Evolutionary conservation across 2,888 invertebrate genomes (phyloP), one percentile per base, ranked within the genome.

Genomic region (Hoplodrina ambigua): DNA sequence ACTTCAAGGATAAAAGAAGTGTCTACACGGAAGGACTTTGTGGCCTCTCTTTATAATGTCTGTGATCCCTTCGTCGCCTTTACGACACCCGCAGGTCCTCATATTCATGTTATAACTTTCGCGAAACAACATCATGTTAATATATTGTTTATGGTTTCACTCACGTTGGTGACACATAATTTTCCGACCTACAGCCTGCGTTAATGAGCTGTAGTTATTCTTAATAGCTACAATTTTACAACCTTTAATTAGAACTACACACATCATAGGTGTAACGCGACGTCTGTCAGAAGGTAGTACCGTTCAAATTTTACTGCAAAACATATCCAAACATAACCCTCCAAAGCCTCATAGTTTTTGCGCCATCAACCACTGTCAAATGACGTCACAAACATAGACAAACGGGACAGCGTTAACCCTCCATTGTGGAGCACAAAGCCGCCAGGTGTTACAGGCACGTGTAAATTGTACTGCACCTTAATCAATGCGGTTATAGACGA

Each of bases 361-460:
- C 46, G 15, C 15, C 37, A 54, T 41, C 49, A 70, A 37, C 65
- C 33, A 30, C 50, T 30, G 52, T 33, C 33, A 53, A 53, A 50
- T 65, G 72, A 56, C 63, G 66, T 73, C 72, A 65, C 67, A 62
- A 55, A 61, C 61, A 86, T 81, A 80, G 82, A 82, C 83, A 81
- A 83, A 81, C 81, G 82, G 82, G 83, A 69, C 71, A 50, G 64
- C 67, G 84, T 80, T 82, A 83, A 81, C 66, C 83, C 74, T 54
- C 80, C 70, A 85, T 87, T 87, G 85, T 87, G 77, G 66, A 20
- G 46, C 65, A 87, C 84, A 87, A 87, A 87, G 80, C 81, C 67
- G 62, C 72, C 72, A 72, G 79, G 69, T 84, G 80, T 72, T 77
- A 67, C 59, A 13, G 66, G 57, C 44, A 61, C 78, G 75, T 72